These are phyloP conservation scores for Ostrea denselamellosa DNA, from an alignment of 1,140 invertebrate genomes.

Conservation along the genomic window DNA sequence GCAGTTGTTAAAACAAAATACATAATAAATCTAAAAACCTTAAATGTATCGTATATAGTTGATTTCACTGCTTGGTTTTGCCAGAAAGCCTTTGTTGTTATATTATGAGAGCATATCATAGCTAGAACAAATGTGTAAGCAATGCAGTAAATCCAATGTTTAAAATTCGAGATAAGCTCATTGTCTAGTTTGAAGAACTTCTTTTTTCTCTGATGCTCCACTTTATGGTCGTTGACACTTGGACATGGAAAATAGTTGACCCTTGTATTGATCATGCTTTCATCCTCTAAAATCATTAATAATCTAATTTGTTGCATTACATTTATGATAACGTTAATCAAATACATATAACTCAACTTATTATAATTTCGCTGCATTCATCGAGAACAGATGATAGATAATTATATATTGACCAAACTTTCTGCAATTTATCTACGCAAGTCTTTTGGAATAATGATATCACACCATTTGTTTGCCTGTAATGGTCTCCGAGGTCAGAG, in stretches of 20 bases:
- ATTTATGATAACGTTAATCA: neutral
- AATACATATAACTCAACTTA: too few relatives aligned
- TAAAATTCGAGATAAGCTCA: neutral
- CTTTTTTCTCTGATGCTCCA: neutral
- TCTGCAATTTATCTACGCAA: too few relatives aligned
- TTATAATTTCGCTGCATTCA: too few relatives aligned
- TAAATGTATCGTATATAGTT: neutral
- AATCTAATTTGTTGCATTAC: neutral
- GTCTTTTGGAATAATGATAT: neutral
- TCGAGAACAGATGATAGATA: too few relatives aligned
- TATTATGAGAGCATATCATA: constrained; percentile 25
- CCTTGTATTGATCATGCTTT: neutral
- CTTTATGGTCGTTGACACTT: neutral
- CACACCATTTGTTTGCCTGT: neutral
- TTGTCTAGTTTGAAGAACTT: constrained; percentile 3
- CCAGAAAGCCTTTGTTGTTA: neutral
- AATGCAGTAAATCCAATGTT: neutral
- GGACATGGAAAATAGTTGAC: constrained; percentile 12
- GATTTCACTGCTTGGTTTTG: neutral
- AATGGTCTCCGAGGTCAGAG: neutral
- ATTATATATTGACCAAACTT: too few relatives aligned
- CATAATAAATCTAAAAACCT: neutral
- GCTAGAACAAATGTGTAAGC: neutral
- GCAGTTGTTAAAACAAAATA: neutral
- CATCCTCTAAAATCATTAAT: neutral